phyloP scores from a whole-genome alignment of 2,888 invertebrate genomes.

The Ctena decussata region DNA sequence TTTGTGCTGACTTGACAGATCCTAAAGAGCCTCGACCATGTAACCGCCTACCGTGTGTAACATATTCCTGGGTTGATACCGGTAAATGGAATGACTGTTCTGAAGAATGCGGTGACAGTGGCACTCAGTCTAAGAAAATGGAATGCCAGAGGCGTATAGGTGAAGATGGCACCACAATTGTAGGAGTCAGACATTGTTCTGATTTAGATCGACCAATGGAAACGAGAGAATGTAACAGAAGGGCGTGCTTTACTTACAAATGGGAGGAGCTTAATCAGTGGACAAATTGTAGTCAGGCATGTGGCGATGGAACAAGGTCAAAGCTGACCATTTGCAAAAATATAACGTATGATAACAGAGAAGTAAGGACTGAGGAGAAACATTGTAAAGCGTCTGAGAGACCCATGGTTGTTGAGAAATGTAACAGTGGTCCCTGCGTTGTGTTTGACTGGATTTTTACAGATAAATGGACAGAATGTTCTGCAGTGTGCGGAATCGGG shows the following conservation, averaged over 20 bases:
- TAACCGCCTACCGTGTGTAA: slow-evolving; percentile 56
- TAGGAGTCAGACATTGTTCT: slow-evolving; percentile 51
- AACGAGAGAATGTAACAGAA: slow-evolving; percentile 58
- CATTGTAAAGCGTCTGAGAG: slow-evolving; percentile 43
- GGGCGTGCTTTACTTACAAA: slow-evolving; percentile 53
- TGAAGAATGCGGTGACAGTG: slow-evolving; percentile 62
- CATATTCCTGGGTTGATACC: slow-evolving; percentile 47
- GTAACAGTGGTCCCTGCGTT: slow-evolving; percentile 49
- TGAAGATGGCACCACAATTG: slow-evolving; percentile 15
- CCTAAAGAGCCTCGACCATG: slow-evolving; percentile 64
- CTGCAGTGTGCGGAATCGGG: slow-evolving; percentile 57
- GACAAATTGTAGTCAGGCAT: slow-evolving; percentile 59
- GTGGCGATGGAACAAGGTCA: slow-evolving; percentile 45
- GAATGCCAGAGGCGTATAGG: slow-evolving; percentile 32
- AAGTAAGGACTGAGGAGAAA: slow-evolving; percentile 34
- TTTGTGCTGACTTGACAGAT: slow-evolving; percentile 54
- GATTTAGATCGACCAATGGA: slow-evolving; percentile 45
- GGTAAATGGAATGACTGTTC: slow-evolving; percentile 58
- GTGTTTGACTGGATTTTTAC: slow-evolving; percentile 36
- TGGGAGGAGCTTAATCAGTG: slow-evolving; percentile 55
- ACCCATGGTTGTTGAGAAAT: slow-evolving; percentile 30
- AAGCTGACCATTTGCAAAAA: slow-evolving; percentile 60
- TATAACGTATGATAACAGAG: slow-evolving; percentile 59
- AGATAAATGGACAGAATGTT: slow-evolving; percentile 60
- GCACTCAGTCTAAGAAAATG: slow-evolving; percentile 36